These are phyloP conservation scores for Protosalanx chinensis DNA, from an alignment of 2,797 vertebrate genomes.

Conservation along the genomic window DNA sequence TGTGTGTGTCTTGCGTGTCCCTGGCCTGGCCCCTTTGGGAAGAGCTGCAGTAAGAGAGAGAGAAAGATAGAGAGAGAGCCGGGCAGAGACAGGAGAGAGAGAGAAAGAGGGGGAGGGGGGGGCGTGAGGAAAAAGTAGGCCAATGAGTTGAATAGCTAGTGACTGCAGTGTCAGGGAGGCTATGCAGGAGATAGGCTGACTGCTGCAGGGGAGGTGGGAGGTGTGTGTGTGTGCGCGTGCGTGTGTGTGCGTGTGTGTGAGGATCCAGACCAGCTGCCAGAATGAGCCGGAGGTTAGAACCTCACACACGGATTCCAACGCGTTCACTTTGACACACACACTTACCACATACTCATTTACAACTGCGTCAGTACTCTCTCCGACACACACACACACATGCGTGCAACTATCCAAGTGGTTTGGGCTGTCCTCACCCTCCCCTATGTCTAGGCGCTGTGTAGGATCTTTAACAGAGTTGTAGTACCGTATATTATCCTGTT, in stretches of 20 bases:
- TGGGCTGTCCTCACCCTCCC: not conserved
- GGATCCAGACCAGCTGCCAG: not conserved
- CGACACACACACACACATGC: not conserved
- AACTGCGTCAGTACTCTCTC: not conserved
- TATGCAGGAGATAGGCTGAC: conserved; percentile 4
- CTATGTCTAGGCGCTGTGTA: not conserved
- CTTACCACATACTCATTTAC: conserved; percentile 7
- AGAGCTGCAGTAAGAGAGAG: conserved; percentile 1
- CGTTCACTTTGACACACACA: not conserved
- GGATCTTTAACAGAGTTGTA: not conserved
- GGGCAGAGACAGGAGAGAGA: not conserved
- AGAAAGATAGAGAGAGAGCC: not conserved
- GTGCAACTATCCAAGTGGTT: not conserved
- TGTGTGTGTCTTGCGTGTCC: not conserved
- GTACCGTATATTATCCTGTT: conserved; percentile 1
- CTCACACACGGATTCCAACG: not conserved
- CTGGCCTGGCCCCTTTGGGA: not conserved
- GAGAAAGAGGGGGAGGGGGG: not conserved
- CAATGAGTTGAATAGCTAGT: conserved; percentile 8
- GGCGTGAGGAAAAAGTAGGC: conserved; percentile 14
- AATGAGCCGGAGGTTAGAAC: not conserved
- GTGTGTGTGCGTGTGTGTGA: not conserved
- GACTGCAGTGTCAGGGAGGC: conserved; percentile 20
- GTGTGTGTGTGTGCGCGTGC: conserved; percentile 2
- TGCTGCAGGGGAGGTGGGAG: conserved; percentile 9